Percentiles rank a stretch among this genome's conserved stretches.
Conservation (phyloP, 2,797 vertebrate genomes). For the Huso huso region DNA sequence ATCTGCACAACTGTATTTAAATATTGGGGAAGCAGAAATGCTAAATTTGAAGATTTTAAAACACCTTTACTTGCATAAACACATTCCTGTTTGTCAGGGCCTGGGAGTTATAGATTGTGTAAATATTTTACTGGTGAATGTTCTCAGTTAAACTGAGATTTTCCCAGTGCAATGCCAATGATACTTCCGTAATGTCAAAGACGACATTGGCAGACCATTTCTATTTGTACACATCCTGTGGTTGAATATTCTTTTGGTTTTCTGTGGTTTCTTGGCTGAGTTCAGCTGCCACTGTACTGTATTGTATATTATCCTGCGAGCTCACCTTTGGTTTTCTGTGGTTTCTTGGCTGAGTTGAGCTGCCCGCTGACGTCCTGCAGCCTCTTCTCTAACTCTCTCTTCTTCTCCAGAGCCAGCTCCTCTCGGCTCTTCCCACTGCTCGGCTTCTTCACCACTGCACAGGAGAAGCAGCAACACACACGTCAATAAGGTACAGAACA, state of each 20-base stretch:
- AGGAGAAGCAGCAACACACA: neutral
- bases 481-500: neutral
- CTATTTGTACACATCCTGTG: neutral
- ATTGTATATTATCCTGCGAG: neutral
- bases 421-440: conserved; percentile 76
- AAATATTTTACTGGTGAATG: no score
- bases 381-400: conserved; percentile 70
- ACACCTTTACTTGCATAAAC: no score
- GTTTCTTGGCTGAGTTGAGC: conserved; percentile 73
- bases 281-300: conserved; percentile 45
- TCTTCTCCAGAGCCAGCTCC: conserved; percentile 73
- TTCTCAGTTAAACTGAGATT: no score
- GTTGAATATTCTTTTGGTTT: conserved; percentile 37
- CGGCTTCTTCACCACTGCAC: conserved; percentile 67
- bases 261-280: conserved; percentile 58
- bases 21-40: no score
- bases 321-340: conserved; percentile 75
- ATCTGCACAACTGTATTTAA: no score
- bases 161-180: no score
- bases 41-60: no score
- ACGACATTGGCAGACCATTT: neutral
- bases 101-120: no score
- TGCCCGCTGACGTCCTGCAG: conserved; percentile 75
- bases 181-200: no score
- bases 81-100: no score